Base-by-base conservation (phyloP, 2,888 invertebrate genomes). In the Hirtodrosophila cameraria region DNA sequence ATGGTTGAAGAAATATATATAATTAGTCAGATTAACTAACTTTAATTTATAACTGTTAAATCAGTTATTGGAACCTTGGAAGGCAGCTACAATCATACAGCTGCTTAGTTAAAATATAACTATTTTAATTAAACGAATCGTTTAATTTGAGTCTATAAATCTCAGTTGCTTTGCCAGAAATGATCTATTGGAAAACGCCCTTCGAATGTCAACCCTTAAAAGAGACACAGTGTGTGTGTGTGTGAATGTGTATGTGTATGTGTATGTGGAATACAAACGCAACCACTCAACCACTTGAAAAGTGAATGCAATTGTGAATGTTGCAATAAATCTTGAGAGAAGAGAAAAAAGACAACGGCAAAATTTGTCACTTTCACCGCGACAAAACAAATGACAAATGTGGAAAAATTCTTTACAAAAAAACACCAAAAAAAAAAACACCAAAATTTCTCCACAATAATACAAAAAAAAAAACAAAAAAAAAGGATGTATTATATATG, bases 311-410 rank as follows among this genome's bases (percentile, higher is more conserved):
- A 53, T 25, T 42, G 58, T 48, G 39, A 57, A 50, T 64, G 39
- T 13, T 2, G 50, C 65, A 46, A 79, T 79, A 79, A 79, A 84
- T 79, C 78, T 67, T 49, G 6, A n/a, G n/a, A n/a, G n/a, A n/a
- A n/a, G 13, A 39, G 48, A 60, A 38, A 41, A 13, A 36, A 58
- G 76, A 60, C 60, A 74, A 78, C 54, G 62, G 30, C 46, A 68
- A n/a, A 82, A 80, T 82, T 85, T 85, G 80, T 82, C 80, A 82
- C 79, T 80, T 80, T 80, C 80, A 59, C 79, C 75, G 61, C 53
- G 43, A 38, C 15, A 69, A 59, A 75, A 72, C 82, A 66, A 78
- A 69, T 85, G 79, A 85, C 57, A 85, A 80, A 85, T 80, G 75
- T 60, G 58, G 39, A 28, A 83, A 20, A 79, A 55, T 77, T 30